These are phyloP conservation scores for Nebria brevicollis DNA, from an alignment of 2,888 invertebrate genomes.

Conservation along the genomic window DNA sequence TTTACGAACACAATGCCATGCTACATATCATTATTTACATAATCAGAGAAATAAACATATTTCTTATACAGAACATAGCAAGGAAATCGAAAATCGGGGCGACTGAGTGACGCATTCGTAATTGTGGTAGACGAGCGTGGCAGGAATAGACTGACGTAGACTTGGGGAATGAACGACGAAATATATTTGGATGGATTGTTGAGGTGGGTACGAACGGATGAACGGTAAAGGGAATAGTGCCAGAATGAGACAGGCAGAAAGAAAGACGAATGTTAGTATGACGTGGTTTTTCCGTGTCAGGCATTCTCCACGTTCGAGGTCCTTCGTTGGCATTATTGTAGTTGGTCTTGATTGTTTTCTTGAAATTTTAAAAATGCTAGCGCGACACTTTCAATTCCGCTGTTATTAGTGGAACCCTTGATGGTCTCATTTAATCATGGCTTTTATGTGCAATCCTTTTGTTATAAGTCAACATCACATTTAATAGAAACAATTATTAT, in stretches of 20 bases:
- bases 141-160: not conserved
- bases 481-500: constrained; percentile 46
- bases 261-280: not conserved
- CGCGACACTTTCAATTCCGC: not conserved
- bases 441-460: constrained; percentile 37
- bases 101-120: not conserved
- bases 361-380: constrained; percentile 19
- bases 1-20: not conserved
- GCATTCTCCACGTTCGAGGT: not conserved
- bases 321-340: not conserved
- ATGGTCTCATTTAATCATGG: constrained; percentile 27
- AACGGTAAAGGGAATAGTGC: not conserved
- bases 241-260: not conserved
- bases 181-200: not conserved
- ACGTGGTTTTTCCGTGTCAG: constrained; percentile 10
- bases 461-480: constrained; percentile 47
- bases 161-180: not conserved
- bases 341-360: constrained; percentile 26
- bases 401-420: not conserved
- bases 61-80: not conserved
- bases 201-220: not conserved
- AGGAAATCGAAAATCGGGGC: not conserved
- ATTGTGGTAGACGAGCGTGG: constrained; percentile 1
- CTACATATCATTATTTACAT: not conserved
- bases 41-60: not conserved